A percentile compares a stretch with the other conserved stretches of the same genome.
These are phyloP conservation scores for Erpetoichthys calabaricus DNA, from an alignment of 2,797 vertebrate species.

Conservation along the genomic window DNA sequence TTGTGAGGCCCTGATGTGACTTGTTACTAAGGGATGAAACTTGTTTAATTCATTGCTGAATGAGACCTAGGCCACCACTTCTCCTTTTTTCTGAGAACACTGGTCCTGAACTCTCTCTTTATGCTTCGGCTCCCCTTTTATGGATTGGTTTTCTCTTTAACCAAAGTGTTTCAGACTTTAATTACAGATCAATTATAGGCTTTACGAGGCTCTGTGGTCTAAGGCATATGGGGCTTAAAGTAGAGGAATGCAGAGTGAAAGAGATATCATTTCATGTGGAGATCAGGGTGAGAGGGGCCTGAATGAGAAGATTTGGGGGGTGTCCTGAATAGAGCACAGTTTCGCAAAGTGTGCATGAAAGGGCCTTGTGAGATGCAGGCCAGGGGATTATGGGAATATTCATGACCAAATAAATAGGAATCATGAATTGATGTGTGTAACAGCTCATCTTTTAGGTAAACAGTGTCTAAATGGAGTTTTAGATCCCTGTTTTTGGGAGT, in stretches of 20 bases:
- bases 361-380: conserved; percentile 59
- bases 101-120: conserved; percentile 19
- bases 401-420: conserved; percentile 77
- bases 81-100: conserved; percentile 3
- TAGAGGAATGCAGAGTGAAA: conserved; percentile 56
- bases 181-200: conserved; percentile 82
- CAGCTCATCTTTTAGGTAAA: conserved; percentile 91
- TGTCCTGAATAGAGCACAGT: conserved; percentile 49
- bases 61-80: too few species aligned
- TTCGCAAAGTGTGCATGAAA: conserved; percentile 47
- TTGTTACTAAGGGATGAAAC: too few species aligned
- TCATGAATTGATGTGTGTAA: conserved; percentile 73
- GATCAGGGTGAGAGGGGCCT: conserved; percentile 59
- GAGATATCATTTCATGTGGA: conserved; percentile 75
- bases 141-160: conserved; percentile 40
- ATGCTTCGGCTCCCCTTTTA: conserved; percentile 22
- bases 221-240: conserved; percentile 56
- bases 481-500: conserved; percentile 32
- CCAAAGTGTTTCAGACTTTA: conserved; percentile 52
- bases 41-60: too few species aligned
- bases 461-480: conserved; percentile 63
- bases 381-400: conserved; percentile 92
- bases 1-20: too few species aligned
- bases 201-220: conserved; percentile 45
- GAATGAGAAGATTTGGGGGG: conserved; percentile 57